Evolutionary conservation across 2,888 invertebrate species (phyloP).

Genomic region (Drosophila ustulata): DNA sequence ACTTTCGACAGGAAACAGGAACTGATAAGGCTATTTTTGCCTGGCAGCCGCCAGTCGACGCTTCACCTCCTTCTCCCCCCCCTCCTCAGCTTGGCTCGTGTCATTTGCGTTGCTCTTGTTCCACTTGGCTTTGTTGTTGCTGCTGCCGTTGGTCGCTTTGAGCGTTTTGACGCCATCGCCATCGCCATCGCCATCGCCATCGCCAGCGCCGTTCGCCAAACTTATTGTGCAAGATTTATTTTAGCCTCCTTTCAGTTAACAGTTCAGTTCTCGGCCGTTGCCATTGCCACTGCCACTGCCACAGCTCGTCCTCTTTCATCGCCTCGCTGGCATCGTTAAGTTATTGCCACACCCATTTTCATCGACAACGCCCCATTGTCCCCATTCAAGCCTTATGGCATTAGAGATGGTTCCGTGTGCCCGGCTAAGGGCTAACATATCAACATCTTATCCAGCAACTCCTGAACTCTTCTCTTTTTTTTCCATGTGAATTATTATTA

Average conservation of each 20-base stretch:
- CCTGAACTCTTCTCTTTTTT: not conserved
- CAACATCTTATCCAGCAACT: not conserved
- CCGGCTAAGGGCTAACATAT: not conserved
- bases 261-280: not conserved
- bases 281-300: slow-evolving; percentile 13
- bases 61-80: slow-evolving; percentile 14
- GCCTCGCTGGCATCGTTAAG: slow-evolving; percentile 65
- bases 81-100: slow-evolving; percentile 48
- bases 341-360: slow-evolving; percentile 60
- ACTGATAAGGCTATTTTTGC: slow-evolving; percentile 84
- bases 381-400: not conserved
- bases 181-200: slow-evolving; percentile 18
- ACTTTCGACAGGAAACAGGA: slow-evolving; percentile 85
- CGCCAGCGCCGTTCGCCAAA: slow-evolving; percentile 37
- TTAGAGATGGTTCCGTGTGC: slow-evolving; percentile 33
- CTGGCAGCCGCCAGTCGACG: slow-evolving; percentile 64
- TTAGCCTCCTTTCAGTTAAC: slow-evolving; percentile 30
- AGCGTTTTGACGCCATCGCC: slow-evolving; percentile 55
- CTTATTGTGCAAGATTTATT: slow-evolving; percentile 77
- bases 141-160: slow-evolving; percentile 51
- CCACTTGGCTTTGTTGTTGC: slow-evolving; percentile 34
- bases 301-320: not conserved
- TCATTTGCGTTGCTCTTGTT: slow-evolving; percentile 61
- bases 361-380: slow-evolving; percentile 23
- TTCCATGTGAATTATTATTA: too few relatives aligned